Evolutionary conservation across 2,888 invertebrate genomes (phyloP).

Genomic region (Dasysyrphus tricinctus): DNA sequence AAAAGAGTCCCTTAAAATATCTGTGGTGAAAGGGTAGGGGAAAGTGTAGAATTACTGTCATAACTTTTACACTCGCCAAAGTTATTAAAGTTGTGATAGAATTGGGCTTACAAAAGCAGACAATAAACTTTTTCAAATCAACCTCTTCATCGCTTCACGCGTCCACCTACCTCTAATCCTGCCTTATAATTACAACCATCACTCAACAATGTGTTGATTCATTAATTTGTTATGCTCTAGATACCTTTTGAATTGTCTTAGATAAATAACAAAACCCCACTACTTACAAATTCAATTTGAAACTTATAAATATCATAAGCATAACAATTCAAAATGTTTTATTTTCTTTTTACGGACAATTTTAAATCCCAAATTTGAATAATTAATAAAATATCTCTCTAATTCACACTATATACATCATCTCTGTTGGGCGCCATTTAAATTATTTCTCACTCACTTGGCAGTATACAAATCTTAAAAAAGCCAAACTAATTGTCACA

Average conservation of each 20-base stretch:
- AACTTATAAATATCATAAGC: not conserved
- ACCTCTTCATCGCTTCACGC: too few species aligned
- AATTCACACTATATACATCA: not conserved
- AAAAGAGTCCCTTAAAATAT: too few species aligned
- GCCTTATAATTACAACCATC: not conserved
- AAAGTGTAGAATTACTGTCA: too few species aligned
- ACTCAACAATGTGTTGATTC: not conserved
- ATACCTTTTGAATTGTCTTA: not conserved
- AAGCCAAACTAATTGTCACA: slow-evolving; percentile 60
- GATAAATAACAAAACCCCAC: not conserved
- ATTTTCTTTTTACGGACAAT: not conserved
- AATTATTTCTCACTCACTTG: not conserved
- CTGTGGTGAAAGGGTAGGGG: too few species aligned
- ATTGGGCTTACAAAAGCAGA: too few species aligned
- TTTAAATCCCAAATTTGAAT: not conserved
- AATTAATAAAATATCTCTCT: slow-evolving; percentile 5
- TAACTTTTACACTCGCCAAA: too few species aligned
- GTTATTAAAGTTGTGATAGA: too few species aligned
- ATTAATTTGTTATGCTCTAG: not conserved
- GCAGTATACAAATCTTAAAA: slow-evolving; percentile 14
- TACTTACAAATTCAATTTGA: not conserved
- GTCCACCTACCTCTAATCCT: too few species aligned
- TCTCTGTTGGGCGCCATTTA: slow-evolving; percentile 5
- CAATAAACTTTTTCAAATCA: too few species aligned
- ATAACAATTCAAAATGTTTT: slow-evolving; percentile 3